phyloP scores from a whole-genome alignment of 2,113 vertebrate genomes.

The Peromyscus polionotus region DNA sequence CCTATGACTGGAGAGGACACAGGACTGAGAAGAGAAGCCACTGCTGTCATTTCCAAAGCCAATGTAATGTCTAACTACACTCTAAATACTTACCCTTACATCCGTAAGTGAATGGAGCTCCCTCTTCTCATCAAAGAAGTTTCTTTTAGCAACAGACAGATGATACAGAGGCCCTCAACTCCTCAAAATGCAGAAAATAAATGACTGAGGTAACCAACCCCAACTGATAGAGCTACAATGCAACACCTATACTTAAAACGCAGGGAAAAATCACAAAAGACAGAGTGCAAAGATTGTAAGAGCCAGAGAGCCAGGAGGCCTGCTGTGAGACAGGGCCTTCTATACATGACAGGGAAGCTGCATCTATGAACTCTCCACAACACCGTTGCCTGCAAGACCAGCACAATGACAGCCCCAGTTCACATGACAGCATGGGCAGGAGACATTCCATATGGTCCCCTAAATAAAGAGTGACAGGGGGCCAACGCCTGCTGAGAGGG shows the following conservation, averaged over 20 bases:
- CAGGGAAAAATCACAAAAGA: background rate
- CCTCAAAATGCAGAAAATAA: background rate
- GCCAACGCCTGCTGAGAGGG: background rate
- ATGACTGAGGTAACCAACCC: background rate
- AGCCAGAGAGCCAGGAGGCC: background rate
- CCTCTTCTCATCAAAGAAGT: background rate
- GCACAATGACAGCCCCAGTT: background rate
- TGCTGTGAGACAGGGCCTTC: background rate
- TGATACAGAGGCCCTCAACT: background rate
- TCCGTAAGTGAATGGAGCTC: background rate
- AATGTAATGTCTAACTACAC: background rate
- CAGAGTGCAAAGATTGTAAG: background rate
- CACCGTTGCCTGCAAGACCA: background rate
- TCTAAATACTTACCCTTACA: background rate
- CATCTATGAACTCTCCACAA: background rate
- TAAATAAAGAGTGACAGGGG: background rate
- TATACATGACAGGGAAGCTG: background rate
- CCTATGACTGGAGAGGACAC: background rate
- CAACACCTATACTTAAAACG: background rate
- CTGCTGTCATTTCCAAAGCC: background rate
- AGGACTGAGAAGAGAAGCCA: background rate
- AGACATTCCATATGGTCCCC: background rate
- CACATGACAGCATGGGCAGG: background rate
- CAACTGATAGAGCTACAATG: background rate
- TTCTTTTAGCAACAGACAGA: background rate